Conservation (phyloP, 2,797 vertebrate genomes). For the Sphenopsis melanotis region DNA sequence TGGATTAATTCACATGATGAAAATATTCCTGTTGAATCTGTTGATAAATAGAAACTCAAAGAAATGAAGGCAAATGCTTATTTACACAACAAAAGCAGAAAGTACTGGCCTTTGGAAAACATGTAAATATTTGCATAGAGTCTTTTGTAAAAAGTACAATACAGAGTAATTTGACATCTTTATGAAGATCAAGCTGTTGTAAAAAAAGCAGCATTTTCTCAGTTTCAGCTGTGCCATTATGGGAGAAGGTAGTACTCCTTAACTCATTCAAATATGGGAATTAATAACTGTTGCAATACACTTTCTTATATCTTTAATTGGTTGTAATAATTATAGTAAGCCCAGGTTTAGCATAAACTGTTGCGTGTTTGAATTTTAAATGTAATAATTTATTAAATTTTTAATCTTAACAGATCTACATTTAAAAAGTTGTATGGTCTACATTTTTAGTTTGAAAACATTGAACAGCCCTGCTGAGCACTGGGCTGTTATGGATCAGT, state of each 20-base stretch:
- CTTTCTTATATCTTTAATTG: not conserved
- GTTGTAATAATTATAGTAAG: not conserved
- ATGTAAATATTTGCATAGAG: constrained; percentile 22
- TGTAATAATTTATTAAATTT: not conserved
- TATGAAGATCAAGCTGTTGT: not conserved
- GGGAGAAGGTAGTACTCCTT: not conserved
- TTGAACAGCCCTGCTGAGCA: not conserved
- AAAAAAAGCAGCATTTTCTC: not conserved
- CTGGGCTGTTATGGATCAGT: not conserved
- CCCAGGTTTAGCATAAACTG: not conserved
- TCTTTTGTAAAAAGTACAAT: not conserved
- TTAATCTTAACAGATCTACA: not conserved
- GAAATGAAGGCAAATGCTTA: not conserved
- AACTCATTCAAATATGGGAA: not conserved
- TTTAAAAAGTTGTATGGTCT: not conserved
- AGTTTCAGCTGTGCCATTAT: not conserved
- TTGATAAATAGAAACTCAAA: constrained; percentile 6
- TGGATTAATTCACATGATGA: not conserved
- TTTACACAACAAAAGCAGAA: constrained; percentile 18
- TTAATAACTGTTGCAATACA: not conserved
- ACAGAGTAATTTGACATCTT: not conserved
- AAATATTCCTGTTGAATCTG: not conserved
- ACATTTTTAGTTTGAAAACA: not conserved
- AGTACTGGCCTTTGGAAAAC: not conserved
- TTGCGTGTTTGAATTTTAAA: not conserved